Base-by-base conservation (phyloP, 2,888 invertebrate genomes). In the Bhutanitis thaidina region DNA sequence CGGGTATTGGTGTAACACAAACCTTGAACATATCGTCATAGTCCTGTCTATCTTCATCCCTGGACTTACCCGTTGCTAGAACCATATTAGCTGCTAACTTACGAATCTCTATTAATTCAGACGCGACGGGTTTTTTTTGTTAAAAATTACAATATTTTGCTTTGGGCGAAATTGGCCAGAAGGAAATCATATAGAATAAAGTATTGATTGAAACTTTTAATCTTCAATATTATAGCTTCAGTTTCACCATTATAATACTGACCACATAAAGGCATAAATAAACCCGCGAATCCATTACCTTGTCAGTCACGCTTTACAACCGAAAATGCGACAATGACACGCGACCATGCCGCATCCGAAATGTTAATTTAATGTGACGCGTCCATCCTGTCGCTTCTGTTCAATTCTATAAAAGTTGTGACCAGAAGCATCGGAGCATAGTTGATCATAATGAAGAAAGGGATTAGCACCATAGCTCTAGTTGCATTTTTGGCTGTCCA, bases 341-440 rank as follows among this genome's bases (percentile, higher is more conserved):
- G 46, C 40, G 29, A 36, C 51, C 53, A 25, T 50, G 38, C 14
- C 47, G 12, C 25, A 35, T 53, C 47, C 48, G 37, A 50, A 52
- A 55, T 43, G 43, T 52, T 56, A 52, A 56, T 54, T 54, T 49
- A 47, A 49, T 45, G 49, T 47, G 54, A 53, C 51, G 49, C 30
- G 37, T 52, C 44, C 56, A 52, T 56, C 56, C 55, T 53, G 49
- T 38, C 37, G 12, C 35, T 3, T 12, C 3, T 20, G 25, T n/a
- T 12, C 32, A 10, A 12, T 32, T 36, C 49, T 52, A 52, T 56
- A 54, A 46, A 55, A 47, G 36, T 49, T 30, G 27, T 38, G 44
- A 13, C 36, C 27, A 13, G 25, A 25, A 34, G 37, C 32, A 51
- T 36, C 20, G 41, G 52, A 12, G 41, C 35, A 35, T 41, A 51